Evolutionary conservation across 2,888 invertebrate species (phyloP).

Genomic region (Choristoneura rosaceana): DNA sequence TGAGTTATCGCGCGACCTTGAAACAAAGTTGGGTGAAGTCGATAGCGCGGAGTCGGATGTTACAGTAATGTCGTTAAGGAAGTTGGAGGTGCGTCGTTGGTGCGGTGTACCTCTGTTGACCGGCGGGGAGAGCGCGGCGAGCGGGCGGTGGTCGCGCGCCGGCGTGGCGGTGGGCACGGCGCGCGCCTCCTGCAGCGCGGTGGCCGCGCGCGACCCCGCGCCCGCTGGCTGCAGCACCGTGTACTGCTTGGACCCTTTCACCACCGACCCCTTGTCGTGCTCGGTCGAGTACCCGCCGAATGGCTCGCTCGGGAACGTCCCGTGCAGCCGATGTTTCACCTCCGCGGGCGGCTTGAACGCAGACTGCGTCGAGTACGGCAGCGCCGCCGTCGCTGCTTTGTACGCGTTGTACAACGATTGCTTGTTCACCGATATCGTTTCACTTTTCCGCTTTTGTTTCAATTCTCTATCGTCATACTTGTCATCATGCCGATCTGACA

Average conservation of each 20-base stretch:
- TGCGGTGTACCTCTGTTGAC: constrained; percentile 89
- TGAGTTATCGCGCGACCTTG: constrained; percentile 76
- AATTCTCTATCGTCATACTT: constrained; percentile 86
- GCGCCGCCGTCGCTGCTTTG: constrained; percentile 82
- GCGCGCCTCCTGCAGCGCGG: constrained; percentile 91
- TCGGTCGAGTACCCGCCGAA: constrained; percentile 90
- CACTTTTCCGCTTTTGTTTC: constrained; percentile 80
- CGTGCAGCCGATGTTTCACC: constrained; percentile 83
- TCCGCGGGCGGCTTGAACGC: constrained; percentile 92
- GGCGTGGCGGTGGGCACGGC: constrained; percentile 82
- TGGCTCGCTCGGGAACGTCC: constrained; percentile 87
- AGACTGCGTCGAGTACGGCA: constrained; percentile 90
- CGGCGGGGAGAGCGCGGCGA: constrained; percentile 89
- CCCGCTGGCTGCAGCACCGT: constrained; percentile 95
- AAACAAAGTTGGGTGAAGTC: constrained; percentile 79
- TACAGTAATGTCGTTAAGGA: constrained; percentile 79
- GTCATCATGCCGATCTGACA: constrained; percentile 89
- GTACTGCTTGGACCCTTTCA: constrained; percentile 90
- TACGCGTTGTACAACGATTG: constrained; percentile 85
- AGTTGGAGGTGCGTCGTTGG: constrained; percentile 73
- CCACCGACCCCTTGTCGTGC: constrained; percentile 72
- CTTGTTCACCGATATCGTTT: constrained; percentile 79
- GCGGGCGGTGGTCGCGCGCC: constrained; percentile 77
- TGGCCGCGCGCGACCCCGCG: constrained; percentile 92
- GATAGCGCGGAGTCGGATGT: constrained; percentile 73